A percentile compares a stretch with the other conserved stretches of the same genome.
Evolutionary conservation across 2,888 invertebrate genomes (phyloP).

Genomic region (Aphodius granarius): DNA sequence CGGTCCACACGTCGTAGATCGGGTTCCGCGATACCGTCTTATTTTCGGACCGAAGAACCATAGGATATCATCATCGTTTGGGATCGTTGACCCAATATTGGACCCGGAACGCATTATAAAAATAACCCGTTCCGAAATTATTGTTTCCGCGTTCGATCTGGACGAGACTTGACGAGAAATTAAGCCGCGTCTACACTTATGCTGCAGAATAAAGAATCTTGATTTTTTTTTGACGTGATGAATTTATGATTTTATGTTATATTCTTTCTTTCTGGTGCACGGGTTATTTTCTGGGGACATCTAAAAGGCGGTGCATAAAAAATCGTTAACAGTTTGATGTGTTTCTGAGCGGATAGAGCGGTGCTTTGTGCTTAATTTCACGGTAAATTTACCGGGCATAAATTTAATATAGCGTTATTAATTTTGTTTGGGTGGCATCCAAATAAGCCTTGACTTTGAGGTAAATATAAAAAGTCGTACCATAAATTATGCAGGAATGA

Average conservation of each 20-base stretch:
- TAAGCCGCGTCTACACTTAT: neutral
- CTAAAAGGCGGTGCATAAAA: neutral
- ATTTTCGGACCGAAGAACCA: neutral
- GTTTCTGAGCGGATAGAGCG: neutral
- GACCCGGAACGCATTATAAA: neutral
- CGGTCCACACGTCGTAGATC: neutral
- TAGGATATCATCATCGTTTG: neutral
- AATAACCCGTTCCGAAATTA: neutral
- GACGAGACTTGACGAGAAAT: neutral
- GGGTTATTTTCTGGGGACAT: neutral
- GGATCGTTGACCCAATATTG: neutral
- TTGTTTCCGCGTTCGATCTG: neutral
- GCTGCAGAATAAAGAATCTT: neutral
- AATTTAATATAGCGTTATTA: conserved; percentile 11
- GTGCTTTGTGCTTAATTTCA: conserved; percentile 8
- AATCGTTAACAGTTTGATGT: neutral
- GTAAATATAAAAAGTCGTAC: no score
- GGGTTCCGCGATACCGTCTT: neutral
- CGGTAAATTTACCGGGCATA: neutral
- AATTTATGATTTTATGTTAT: no score
- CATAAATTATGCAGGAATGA: no score
- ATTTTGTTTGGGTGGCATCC: conserved; percentile 13
- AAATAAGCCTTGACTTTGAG: neutral
- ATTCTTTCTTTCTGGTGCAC: no score
- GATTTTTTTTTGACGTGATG: no score